These are phyloP conservation scores for Anseranas semipalmata DNA, from an alignment of 2,113 vertebrate species.

Conservation along the genomic window DNA sequence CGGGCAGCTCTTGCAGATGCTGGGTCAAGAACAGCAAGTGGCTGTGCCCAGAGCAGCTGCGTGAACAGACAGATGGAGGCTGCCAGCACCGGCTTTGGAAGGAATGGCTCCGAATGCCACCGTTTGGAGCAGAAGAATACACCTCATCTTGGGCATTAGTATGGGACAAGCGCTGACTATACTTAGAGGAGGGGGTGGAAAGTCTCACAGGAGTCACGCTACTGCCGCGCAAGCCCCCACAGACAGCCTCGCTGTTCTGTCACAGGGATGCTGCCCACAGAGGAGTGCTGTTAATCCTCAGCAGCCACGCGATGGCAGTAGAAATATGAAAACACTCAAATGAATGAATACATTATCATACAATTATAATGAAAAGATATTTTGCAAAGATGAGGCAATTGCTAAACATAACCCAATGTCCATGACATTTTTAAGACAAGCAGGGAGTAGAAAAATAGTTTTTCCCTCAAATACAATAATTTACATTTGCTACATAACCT, in stretches of 20 bases:
- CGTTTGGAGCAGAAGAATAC: neutral
- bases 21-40: neutral
- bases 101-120: neutral
- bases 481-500: neutral
- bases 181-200: neutral
- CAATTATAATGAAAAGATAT: neutral
- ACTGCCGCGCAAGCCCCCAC: neutral
- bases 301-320: constrained; percentile 54
- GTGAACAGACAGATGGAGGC: neutral
- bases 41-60: neutral
- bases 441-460: neutral
- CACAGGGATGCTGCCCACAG: neutral
- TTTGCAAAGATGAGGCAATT: neutral
- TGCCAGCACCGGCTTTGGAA: neutral
- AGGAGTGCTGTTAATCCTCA: neutral
- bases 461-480: neutral
- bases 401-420: neutral
- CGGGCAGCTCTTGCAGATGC: neutral
- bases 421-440: neutral
- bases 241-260: neutral
- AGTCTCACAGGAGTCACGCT: neutral
- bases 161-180: neutral
- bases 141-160: neutral
- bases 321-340: constrained; percentile 8
- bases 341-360: neutral